Conservation (phyloP, 2,888 invertebrate species). For the Eremobia ochroleuca region DNA sequence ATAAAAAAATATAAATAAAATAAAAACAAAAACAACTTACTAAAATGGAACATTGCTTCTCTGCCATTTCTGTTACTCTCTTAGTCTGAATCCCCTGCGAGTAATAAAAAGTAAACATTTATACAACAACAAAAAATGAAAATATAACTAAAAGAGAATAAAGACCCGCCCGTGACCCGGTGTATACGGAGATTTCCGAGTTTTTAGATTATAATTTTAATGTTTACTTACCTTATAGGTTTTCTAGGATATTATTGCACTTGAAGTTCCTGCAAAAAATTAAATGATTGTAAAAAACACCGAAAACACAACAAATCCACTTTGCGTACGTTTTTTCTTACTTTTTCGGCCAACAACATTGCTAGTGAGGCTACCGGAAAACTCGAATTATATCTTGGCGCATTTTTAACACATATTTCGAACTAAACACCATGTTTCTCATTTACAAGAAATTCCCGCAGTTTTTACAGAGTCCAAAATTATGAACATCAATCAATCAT, state of each 20-base stretch:
- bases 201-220: too few relatives aligned
- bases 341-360: slow-evolving; percentile 54
- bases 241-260: slow-evolving; percentile 19
- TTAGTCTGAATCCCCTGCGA: slow-evolving; percentile 41
- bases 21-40: slow-evolving; percentile 47
- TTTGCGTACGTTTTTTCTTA: slow-evolving; percentile 37
- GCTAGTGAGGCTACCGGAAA: slow-evolving; percentile 51
- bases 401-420: slow-evolving; percentile 45
- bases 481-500: slow-evolving; percentile 58
- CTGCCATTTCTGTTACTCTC: slow-evolving; percentile 38
- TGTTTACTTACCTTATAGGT: slow-evolving; percentile 42
- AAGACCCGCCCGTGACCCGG: slow-evolving; percentile 14
- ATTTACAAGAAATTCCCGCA: slow-evolving; percentile 46
- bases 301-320: slow-evolving; percentile 41
- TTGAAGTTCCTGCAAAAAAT: slow-evolving; percentile 55
- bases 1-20: neutral
- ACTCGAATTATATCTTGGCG: slow-evolving; percentile 32
- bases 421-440: slow-evolving; percentile 59
- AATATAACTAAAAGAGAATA: neutral
- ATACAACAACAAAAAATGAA: slow-evolving; percentile 27
- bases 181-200: neutral
- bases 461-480: slow-evolving; percentile 38
- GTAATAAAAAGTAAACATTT: slow-evolving; percentile 42
- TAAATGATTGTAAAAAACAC: slow-evolving; percentile 19
- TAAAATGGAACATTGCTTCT: slow-evolving; percentile 28